These are phyloP conservation scores for Lanistes nyassanus DNA, from an alignment of 1,140 invertebrate species.

Conservation along the genomic window DNA sequence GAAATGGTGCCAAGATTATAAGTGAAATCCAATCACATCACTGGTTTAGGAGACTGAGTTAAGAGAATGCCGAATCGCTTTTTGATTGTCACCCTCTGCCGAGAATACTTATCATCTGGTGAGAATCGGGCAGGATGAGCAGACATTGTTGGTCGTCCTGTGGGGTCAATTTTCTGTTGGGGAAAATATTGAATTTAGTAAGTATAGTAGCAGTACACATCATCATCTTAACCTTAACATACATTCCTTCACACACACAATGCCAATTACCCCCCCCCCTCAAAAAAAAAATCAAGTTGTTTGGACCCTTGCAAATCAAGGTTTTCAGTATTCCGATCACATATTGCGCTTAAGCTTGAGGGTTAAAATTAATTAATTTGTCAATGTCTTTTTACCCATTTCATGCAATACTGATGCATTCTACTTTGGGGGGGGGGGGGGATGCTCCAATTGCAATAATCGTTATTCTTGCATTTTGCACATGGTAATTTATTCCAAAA, in stretches of 20 bases:
- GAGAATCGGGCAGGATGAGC: constrained; percentile 96
- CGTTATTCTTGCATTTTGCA: not conserved
- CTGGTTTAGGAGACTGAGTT: constrained; percentile 83
- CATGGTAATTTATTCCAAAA: not conserved
- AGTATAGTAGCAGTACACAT: too few species aligned
- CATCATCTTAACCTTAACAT: constrained; percentile 7
- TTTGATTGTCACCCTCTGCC: constrained; percentile 89
- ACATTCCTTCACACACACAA: not conserved
- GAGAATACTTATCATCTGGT: constrained; percentile 94
- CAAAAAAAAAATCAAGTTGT: not conserved
- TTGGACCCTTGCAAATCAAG: not conserved
- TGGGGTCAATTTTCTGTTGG: constrained; percentile 55
- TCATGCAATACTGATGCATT: too few species aligned
- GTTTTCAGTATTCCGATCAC: not conserved
- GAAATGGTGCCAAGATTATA: too few species aligned
- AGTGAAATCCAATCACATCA: constrained; percentile 35
- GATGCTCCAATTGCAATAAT: too few species aligned
- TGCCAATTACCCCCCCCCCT: too few species aligned
- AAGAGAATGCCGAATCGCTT: constrained; percentile 88
- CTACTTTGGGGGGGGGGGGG: too few species aligned
- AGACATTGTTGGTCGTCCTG: constrained; percentile 72
- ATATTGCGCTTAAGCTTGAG: too few species aligned
- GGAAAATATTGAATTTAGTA: too few species aligned
- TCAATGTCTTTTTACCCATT: too few species aligned
- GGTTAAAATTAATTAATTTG: too few species aligned